Percentiles rank a stretch among this genome's conserved stretches.
These are phyloP conservation scores for Leuciscus waleckii DNA, from an alignment of 2,797 vertebrate species.

Conservation along the genomic window DNA sequence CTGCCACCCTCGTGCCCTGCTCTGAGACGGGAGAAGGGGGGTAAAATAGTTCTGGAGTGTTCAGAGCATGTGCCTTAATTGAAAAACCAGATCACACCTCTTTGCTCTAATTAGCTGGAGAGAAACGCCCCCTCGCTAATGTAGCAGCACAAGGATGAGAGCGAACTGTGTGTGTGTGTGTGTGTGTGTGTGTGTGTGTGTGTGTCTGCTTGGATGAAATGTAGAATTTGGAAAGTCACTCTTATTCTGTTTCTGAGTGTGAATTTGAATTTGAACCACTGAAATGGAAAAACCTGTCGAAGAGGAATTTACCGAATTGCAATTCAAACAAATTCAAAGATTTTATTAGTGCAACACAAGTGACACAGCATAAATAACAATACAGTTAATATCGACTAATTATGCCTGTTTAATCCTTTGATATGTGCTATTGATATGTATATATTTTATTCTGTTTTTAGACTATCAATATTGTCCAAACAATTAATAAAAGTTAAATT, in stretches of 20 bases:
- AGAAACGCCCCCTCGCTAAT: slow-evolving; percentile 76
- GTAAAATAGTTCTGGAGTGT: slow-evolving; percentile 77
- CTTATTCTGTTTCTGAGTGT: background rate
- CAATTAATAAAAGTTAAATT: background rate
- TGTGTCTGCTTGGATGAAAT: slow-evolving; percentile 44
- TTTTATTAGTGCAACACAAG: background rate
- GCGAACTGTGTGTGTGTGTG: background rate
- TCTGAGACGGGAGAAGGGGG: slow-evolving; percentile 14
- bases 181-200: slow-evolving; percentile 44
- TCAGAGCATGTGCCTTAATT: slow-evolving; percentile 89
- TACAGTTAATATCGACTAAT: background rate
- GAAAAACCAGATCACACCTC: slow-evolving; percentile 90
- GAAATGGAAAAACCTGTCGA: background rate
- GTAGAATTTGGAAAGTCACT: background rate
- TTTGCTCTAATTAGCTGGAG: slow-evolving; percentile 86
- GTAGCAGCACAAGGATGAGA: background rate
- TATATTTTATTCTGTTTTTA: background rate
- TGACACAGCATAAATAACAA: background rate
- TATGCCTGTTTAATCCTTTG: background rate
- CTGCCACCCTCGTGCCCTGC: slow-evolving; percentile 43
- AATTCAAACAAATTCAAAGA: background rate
- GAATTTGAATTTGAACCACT: background rate
- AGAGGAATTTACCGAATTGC: background rate
- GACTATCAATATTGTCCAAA: background rate
- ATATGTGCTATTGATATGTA: background rate